phyloP scores from a whole-genome alignment of 1,140 invertebrate genomes.

The Eumeta japonica region DNA sequence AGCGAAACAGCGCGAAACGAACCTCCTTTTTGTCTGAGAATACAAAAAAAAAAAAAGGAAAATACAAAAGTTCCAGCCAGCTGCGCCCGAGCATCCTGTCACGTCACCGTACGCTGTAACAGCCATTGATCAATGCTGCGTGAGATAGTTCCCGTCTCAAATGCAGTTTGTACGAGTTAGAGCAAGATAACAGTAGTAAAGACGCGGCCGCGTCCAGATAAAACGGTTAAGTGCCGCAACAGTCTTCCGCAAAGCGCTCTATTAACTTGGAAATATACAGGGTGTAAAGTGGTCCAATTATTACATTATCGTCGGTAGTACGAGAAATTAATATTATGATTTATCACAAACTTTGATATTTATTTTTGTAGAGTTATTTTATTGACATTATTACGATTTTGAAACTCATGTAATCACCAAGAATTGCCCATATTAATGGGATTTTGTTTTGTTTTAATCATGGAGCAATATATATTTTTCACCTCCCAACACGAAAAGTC shows the following conservation, averaged over 20 bases:
- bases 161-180: slow-evolving; percentile 12
- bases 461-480: no score
- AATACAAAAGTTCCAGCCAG: slow-evolving; percentile 51
- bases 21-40: slow-evolving; percentile 38
- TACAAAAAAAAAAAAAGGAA: slow-evolving; percentile 30
- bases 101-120: slow-evolving; percentile 39
- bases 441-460: no score
- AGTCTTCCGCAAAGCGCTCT: slow-evolving; percentile 40
- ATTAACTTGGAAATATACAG: no score
- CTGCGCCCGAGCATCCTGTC: slow-evolving; percentile 53
- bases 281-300: no score
- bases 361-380: background rate
- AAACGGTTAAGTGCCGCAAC: slow-evolving; percentile 22
- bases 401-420: background rate
- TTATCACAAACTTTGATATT: background rate
- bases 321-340: background rate
- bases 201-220: slow-evolving; percentile 24
- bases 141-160: slow-evolving; percentile 24
- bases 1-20: slow-evolving; percentile 49
- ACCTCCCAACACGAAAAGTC: no score
- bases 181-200: slow-evolving; percentile 25
- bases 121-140: slow-evolving; percentile 31
- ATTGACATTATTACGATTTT: background rate
- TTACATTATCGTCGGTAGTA: background rate
- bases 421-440: background rate